These are phyloP conservation scores for Drosophila paranaensis DNA, from an alignment of 2,888 invertebrate genomes.

Conservation along the genomic window DNA sequence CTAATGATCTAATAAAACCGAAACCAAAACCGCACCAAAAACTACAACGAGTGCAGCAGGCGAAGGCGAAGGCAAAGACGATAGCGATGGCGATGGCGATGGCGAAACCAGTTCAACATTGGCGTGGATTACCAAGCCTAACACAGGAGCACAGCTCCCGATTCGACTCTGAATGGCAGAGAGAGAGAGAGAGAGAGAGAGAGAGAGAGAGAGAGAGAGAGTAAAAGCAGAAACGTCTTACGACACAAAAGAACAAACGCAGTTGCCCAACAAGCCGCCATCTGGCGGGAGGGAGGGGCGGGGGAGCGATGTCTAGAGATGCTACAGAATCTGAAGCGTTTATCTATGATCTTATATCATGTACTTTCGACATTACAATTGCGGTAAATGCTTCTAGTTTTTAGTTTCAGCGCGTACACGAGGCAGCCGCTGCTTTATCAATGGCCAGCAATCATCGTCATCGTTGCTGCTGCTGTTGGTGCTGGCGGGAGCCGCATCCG, in stretches of 20 bases:
- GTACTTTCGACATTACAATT: conserved; percentile 85
- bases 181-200: neutral
- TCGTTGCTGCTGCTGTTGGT: conserved; percentile 38
- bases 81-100: conserved; percentile 27
- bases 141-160: conserved; percentile 70
- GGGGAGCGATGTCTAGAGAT: conserved; percentile 55
- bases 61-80: conserved; percentile 27
- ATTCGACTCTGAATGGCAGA: conserved; percentile 49
- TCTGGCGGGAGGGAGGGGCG: conserved; percentile 36
- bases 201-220: neutral
- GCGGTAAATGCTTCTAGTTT: conserved; percentile 85
- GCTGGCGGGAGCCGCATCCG: conserved; percentile 43
- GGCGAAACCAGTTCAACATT: conserved; percentile 61
- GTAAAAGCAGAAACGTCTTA: conserved; percentile 21
- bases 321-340: conserved; percentile 78
- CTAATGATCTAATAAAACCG: conserved; percentile 84
- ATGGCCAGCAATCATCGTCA: conserved; percentile 77
- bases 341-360: conserved; percentile 85
- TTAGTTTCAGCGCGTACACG: conserved; percentile 84
- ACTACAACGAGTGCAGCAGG: conserved; percentile 51
- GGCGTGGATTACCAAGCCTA: conserved; percentile 71
- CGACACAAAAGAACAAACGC: conserved; percentile 77
- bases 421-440: conserved; percentile 78
- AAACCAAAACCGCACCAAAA: conserved; percentile 67
- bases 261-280: conserved; percentile 75